Conservation (phyloP, 2,113 vertebrate species). For the Sterrhoptilus dennistouni region DNA sequence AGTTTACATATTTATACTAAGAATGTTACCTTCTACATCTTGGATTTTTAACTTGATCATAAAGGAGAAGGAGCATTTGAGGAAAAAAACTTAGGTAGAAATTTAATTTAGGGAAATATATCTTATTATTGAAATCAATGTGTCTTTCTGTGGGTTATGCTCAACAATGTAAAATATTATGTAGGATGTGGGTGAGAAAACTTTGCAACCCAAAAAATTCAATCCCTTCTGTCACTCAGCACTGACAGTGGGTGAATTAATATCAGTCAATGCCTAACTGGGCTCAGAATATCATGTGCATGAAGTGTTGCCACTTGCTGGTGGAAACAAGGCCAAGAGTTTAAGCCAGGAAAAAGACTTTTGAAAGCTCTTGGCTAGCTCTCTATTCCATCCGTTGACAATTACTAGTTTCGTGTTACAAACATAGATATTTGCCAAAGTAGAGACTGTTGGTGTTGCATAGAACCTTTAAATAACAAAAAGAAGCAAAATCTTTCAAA, state of each 20-base stretch:
- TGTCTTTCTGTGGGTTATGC: rapidly evolving
- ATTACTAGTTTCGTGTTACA: not conserved
- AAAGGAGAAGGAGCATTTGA: not conserved
- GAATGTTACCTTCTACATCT: not conserved
- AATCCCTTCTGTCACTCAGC: not conserved
- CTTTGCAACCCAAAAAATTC: not conserved
- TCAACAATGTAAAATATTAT: not conserved
- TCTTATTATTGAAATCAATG: not conserved
- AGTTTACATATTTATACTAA: not conserved
- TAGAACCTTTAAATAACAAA: not conserved
- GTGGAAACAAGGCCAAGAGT: not conserved
- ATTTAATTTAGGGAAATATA: not conserved
- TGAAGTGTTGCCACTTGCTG: not conserved
- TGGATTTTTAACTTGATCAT: not conserved
- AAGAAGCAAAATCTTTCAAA: not conserved
- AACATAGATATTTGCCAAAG: not conserved
- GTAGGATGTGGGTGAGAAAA: not conserved
- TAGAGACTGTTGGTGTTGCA: not conserved
- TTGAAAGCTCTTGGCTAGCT: not conserved
- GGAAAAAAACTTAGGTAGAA: not conserved
- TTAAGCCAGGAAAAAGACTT: not conserved
- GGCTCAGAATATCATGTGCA: not conserved
- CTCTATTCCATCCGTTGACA: not conserved
- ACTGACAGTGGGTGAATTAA: not conserved
- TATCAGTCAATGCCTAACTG: not conserved